A percentile compares a stretch with the other conserved stretches of the same genome.
Conservation (phyloP, 2,888 invertebrate genomes). For the Drosophila subquinaria region DNA sequence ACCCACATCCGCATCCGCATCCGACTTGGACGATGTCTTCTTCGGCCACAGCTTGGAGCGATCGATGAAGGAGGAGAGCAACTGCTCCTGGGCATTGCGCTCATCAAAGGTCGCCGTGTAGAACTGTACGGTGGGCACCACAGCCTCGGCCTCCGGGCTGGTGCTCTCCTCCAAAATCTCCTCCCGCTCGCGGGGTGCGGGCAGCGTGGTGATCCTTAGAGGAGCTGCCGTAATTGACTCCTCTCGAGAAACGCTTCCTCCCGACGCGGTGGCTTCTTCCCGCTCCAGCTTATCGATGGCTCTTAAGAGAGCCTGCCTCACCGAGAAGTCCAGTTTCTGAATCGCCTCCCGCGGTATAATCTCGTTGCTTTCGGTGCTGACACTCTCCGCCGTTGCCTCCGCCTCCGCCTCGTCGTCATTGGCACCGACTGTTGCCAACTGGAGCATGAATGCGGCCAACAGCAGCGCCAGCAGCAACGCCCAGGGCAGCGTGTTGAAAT, state of each 20-base stretch:
- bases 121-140: constrained; percentile 87
- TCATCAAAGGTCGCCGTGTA: constrained; percentile 86
- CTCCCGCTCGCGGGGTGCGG: constrained; percentile 68
- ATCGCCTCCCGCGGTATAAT: constrained; percentile 87
- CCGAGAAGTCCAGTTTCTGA: constrained; percentile 88
- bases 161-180: constrained; percentile 86
- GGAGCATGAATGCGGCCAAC: constrained; percentile 66
- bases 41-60: constrained; percentile 74
- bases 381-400: constrained; percentile 56
- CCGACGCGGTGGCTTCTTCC: constrained; percentile 84
- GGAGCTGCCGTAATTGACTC: constrained; percentile 32
- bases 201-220: constrained; percentile 34
- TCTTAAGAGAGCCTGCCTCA: constrained; percentile 91
- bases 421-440: constrained; percentile 42
- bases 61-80: constrained; percentile 82
- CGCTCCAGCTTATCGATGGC: constrained; percentile 92
- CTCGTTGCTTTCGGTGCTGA: constrained; percentile 84
- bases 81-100: constrained; percentile 80
- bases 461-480: constrained; percentile 65
- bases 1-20: constrained; percentile 20
- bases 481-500: constrained; percentile 70
- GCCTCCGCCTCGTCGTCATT: constrained; percentile 15
- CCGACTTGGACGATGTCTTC: constrained; percentile 57
- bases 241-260: constrained; percentile 30
- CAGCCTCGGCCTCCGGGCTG: constrained; percentile 83